A percentile compares a stretch with the other conserved stretches of the same genome.
Evolutionary conservation across 2,113 vertebrate genomes (phyloP).

Genomic region (Carassius gibelio): DNA sequence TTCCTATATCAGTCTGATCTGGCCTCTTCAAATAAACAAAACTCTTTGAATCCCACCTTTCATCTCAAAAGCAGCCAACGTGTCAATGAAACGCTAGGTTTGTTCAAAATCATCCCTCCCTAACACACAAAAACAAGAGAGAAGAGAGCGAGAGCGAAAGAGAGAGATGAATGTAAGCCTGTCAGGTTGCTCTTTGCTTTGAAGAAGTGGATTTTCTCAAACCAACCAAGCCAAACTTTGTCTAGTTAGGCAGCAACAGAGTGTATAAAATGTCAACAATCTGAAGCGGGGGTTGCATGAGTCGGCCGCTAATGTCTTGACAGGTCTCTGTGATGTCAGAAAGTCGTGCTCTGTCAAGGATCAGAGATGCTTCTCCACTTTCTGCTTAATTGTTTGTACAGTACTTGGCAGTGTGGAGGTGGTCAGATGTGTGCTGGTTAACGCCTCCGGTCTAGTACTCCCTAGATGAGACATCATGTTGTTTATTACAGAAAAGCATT

Average conservation of each 20-base stretch:
- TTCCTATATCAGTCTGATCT: not conserved
- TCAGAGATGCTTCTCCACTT: conserved; percentile 21
- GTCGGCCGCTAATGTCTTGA: conserved; percentile 33
- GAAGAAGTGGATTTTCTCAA: conserved; percentile 46
- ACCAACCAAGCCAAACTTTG: conserved; percentile 47
- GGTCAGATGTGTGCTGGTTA: not conserved
- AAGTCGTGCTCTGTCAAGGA: not conserved
- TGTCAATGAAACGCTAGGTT: not conserved
- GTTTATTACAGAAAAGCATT: conserved; percentile 2
- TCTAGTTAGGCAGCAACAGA: conserved; percentile 41
- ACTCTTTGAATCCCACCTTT: not conserved
- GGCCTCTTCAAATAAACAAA: not conserved
- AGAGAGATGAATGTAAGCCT: conserved; percentile 25
- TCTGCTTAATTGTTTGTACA: conserved; percentile 8
- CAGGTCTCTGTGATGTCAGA: conserved; percentile 36
- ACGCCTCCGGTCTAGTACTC: not conserved
- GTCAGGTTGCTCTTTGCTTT: conserved; percentile 36
- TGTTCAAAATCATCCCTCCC: not conserved
- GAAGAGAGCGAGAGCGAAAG: no score
- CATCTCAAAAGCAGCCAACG: not conserved
- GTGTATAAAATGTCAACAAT: conserved; percentile 40
- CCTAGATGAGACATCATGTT: conserved; percentile 9
- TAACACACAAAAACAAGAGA: not conserved
- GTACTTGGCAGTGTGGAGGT: conserved; percentile 3
- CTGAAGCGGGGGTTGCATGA: conserved; percentile 2